These are phyloP conservation scores for Talpa occidentalis DNA, from an alignment of 2,113 vertebrate genomes.

Conservation along the genomic window DNA sequence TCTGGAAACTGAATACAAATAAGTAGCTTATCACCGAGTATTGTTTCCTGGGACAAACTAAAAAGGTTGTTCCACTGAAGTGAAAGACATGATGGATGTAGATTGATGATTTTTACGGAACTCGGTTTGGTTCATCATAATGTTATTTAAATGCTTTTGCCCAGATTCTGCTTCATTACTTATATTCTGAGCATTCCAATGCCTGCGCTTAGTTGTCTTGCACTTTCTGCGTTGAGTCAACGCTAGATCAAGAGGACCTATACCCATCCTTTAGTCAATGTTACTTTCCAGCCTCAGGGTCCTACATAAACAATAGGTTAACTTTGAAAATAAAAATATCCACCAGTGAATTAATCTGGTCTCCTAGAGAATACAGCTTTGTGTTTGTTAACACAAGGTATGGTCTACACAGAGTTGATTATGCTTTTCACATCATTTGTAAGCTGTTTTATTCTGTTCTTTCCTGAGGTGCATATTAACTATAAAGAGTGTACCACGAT, in stretches of 20 bases:
- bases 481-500: constrained; percentile 61
- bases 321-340: constrained; percentile 75
- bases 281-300: constrained; percentile 72
- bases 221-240: constrained; percentile 58
- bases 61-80: not conserved
- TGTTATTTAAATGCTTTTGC: not conserved
- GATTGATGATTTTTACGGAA: not conserved
- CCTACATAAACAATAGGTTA: constrained; percentile 72
- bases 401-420: constrained; percentile 72
- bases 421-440: constrained; percentile 75
- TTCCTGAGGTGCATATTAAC: constrained; percentile 68
- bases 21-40: not conserved
- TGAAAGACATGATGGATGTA: not conserved
- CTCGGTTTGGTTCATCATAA: constrained; percentile 15
- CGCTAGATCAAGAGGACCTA: constrained; percentile 26
- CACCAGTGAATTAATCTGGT: constrained; percentile 64
- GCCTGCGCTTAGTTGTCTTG: constrained; percentile 49
- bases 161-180: constrained; percentile 14
- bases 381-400: constrained; percentile 68
- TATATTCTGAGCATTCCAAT: not conserved
- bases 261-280: constrained; percentile 50
- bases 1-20: constrained; percentile 35
- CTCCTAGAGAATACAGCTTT: constrained; percentile 66
- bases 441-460: constrained; percentile 77
- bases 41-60: not conserved